These are phyloP conservation scores for Nebria ingens DNA, from an alignment of 1,140 invertebrate genomes.

Conservation along the genomic window DNA sequence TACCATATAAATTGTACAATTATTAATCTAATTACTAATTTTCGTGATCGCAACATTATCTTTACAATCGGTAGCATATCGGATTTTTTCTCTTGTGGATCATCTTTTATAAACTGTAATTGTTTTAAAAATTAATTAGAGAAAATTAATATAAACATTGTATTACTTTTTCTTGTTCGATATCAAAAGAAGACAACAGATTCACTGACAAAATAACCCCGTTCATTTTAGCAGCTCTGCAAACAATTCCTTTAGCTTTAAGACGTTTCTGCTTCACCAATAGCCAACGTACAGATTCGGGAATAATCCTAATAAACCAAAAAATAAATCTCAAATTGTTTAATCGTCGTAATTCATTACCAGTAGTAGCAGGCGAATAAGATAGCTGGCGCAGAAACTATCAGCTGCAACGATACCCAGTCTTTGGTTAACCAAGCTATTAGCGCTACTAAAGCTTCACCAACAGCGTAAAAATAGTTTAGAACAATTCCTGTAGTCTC, in stretches of 20 bases:
- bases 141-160: neutral
- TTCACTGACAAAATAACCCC: constrained; percentile 38
- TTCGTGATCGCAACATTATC: constrained; percentile 37
- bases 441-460: constrained; percentile 47
- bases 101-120: constrained; percentile 9
- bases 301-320: constrained; percentile 38
- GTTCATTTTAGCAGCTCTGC: constrained; percentile 42
- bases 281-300: constrained; percentile 54
- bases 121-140: neutral
- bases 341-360: constrained; percentile 25
- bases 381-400: constrained; percentile 43
- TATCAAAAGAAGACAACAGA: constrained; percentile 30
- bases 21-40: constrained; percentile 34
- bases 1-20: constrained; percentile 44
- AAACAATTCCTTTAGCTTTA: constrained; percentile 42
- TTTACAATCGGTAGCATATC: constrained; percentile 32
- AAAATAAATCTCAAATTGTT: neutral
- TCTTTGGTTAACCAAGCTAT: constrained; percentile 46
- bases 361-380: constrained; percentile 46
- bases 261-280: constrained; percentile 39
- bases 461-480: constrained; percentile 55
- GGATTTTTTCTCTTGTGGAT: constrained; percentile 11
- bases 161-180: constrained; percentile 19
- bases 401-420: constrained; percentile 48
- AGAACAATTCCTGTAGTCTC: constrained; percentile 51